Base-by-base conservation (phyloP, 2,888 invertebrate genomes). In the Corbicula japonica region DNA sequence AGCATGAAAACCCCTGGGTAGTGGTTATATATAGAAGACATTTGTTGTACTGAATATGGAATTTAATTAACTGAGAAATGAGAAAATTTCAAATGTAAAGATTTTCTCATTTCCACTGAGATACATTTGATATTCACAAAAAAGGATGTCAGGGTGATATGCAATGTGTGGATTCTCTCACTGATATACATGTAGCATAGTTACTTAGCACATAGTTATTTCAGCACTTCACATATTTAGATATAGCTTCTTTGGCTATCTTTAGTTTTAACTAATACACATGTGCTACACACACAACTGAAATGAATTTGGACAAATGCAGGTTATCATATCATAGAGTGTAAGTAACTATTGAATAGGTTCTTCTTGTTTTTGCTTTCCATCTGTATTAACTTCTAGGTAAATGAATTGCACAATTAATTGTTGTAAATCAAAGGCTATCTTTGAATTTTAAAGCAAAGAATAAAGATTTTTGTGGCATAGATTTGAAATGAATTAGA, bases 281-380 rank as follows among this genome's bases (percentile, higher is more conserved):
- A 10, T 50, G 50, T 50, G 50, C n/a, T n/a, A 50, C 28, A 15
- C 3, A 50, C 28, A 8, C 50, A 50, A 4, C 28, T 50, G 50
- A 50, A 8, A 50, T 50, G 50, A 50, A 50, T 50, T 50, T 50
- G 50, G 50, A 50, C 50, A 50, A 50, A 50, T 50, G 50, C 15
- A n/a, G n/a, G 50, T 50, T 50, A 50, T 50, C 15, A n/a, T 48
- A 48, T 48, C 18, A 15, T 50, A 50, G 6, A 26, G 50, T 50
- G 50, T 50, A 50, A 26, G 50, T 28, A 50, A 50, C n/a, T n/a
- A n/a, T n/a, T n/a, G n/a, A n/a, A n/a, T n/a, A 50, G n/a, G n/a
- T n/a, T n/a, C n/a, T n/a, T n/a, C n/a, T n/a, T n/a, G n/a, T n/a
- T n/a, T n/a, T n/a, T n/a, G n/a, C n/a, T n/a, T n/a, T n/a, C n/a